phyloP scores from a whole-genome alignment of 2,888 invertebrate species.

The Actias luna region DNA sequence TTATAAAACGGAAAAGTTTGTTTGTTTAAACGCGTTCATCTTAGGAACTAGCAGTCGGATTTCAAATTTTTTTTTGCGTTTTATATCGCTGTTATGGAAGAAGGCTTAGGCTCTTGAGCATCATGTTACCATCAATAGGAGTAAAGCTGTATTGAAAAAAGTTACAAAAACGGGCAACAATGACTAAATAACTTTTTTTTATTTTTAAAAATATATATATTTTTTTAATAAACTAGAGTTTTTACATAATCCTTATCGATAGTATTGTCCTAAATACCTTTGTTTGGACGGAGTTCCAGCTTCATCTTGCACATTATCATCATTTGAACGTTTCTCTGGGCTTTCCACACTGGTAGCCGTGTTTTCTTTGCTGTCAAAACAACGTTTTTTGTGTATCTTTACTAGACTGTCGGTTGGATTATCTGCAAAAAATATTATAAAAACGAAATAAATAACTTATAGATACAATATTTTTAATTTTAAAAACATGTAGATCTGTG shows the following conservation, averaged over 20 bases:
- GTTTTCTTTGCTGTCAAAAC: not conserved
- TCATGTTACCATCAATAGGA: too few species aligned
- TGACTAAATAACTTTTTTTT: too few species aligned
- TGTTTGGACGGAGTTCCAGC: conserved; percentile 4
- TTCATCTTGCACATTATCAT: conserved; percentile 21
- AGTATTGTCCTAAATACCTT: not conserved
- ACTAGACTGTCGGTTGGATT: conserved; percentile 17
- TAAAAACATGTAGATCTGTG: not conserved
- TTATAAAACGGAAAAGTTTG: too few species aligned
- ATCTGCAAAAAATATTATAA: conserved; percentile 14
- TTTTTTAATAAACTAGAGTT: too few species aligned
- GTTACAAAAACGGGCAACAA: too few species aligned
- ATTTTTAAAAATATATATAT: too few species aligned
- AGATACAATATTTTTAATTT: not conserved
- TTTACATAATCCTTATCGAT: not conserved
- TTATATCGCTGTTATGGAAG: too few species aligned
- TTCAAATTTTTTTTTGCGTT: too few species aligned
- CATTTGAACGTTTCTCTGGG: conserved; percentile 38
- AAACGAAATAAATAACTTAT: not conserved
- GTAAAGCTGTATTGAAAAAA: too few species aligned
- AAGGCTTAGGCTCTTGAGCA: too few species aligned
- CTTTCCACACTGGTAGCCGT: conserved; percentile 32
- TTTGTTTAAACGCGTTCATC: too few species aligned
- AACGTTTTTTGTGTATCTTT: conserved; percentile 16
- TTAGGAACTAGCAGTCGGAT: too few species aligned